Percentiles rank a stretch among this genome's conserved stretches.
Conservation (phyloP, 2,113 vertebrate species). For the Stictonetta naevosa region DNA sequence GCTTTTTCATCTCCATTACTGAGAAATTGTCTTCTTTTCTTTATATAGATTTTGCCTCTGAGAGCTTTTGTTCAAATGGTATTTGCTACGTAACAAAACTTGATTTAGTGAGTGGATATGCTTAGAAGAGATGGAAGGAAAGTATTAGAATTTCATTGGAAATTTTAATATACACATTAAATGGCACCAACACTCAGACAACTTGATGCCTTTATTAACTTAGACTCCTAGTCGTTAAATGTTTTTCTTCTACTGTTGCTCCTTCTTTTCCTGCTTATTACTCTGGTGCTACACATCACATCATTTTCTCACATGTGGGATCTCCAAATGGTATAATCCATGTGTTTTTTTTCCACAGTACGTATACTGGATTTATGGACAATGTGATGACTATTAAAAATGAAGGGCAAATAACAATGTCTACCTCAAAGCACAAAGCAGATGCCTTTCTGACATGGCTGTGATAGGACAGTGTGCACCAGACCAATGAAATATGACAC, state of each 20-base stretch:
- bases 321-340: not conserved
- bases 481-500: not conserved
- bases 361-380: not conserved
- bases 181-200: not conserved
- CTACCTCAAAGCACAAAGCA: not conserved
- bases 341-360: not conserved
- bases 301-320: constrained; percentile 39
- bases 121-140: constrained; percentile 5
- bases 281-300: not conserved
- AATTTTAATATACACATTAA: constrained; percentile 64
- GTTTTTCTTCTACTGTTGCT: constrained; percentile 31
- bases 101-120: constrained; percentile 17
- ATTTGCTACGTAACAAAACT: constrained; percentile 51
- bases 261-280: not conserved
- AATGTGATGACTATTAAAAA: not conserved
- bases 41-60: constrained; percentile 18
- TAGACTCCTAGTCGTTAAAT: constrained; percentile 9
- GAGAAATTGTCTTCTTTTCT: constrained; percentile 35
- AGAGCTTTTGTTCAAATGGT: constrained; percentile 44
- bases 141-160: constrained; percentile 40
- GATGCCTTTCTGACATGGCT: not conserved
- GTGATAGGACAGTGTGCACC: not conserved
- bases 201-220: constrained; percentile 58
- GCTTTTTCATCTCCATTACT: constrained; percentile 35
- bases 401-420: not conserved